phyloP scores from a whole-genome alignment of 2,113 vertebrate species.

The Sprattus sprattus region DNA sequence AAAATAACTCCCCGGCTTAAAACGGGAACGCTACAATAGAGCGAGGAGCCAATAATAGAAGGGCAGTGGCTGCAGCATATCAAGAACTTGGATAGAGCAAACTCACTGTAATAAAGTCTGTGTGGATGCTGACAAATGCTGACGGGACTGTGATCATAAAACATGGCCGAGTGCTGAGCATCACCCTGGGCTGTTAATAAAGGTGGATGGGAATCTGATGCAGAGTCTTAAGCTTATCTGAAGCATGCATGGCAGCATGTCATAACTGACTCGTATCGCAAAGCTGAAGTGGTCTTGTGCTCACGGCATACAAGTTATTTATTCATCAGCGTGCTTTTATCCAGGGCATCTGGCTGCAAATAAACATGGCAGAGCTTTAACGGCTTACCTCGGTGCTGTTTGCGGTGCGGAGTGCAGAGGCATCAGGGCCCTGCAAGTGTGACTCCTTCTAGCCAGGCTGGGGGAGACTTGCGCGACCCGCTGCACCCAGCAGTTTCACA shows the following conservation, averaged over 20 bases:
- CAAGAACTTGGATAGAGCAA: neutral
- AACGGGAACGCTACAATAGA: neutral
- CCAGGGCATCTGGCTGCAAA: neutral
- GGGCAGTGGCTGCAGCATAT: neutral
- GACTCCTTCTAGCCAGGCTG: neutral
- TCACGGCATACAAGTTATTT: neutral
- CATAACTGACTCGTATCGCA: neutral
- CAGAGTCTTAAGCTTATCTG: neutral
- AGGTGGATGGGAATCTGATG: neutral
- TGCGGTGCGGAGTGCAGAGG: neutral
- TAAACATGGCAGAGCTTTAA: neutral
- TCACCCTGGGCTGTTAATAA: neutral
- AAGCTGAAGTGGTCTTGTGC: neutral
- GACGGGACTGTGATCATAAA: neutral
- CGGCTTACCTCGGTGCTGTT: neutral
- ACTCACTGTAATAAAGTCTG: neutral
- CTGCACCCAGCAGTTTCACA: neutral
- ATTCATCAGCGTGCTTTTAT: neutral
- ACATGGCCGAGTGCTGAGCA: neutral
- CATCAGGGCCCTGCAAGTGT: neutral
- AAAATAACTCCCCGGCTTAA: conserved; percentile 1
- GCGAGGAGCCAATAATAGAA: neutral
- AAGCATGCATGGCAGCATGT: neutral
- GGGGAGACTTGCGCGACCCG: neutral
- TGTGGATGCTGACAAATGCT: conserved; percentile 4